Percentiles rank a stretch among this genome's conserved stretches.
These are phyloP conservation scores for Saxicola maurus DNA, from an alignment of 2,797 vertebrate species.

Conservation along the genomic window DNA sequence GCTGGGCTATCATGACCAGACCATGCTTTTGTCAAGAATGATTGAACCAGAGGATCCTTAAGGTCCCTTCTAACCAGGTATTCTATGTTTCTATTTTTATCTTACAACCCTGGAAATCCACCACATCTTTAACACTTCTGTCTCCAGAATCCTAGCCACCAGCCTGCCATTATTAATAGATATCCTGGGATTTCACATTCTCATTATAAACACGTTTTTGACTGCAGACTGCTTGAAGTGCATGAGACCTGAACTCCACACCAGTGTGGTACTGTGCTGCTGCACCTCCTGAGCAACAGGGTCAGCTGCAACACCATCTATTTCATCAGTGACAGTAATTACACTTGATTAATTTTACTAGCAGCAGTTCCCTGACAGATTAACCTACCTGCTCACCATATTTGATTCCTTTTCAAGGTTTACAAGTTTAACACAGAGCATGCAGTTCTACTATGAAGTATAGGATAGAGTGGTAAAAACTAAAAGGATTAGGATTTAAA, in stretches of 20 bases:
- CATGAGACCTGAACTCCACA: background rate
- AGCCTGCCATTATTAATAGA: background rate
- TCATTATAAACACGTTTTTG: background rate
- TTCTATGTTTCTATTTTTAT: background rate
- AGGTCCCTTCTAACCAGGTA: background rate
- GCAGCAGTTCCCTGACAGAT: background rate
- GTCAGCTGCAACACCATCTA: background rate
- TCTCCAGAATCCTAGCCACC: background rate
- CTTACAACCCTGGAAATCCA: background rate
- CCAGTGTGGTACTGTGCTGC: background rate
- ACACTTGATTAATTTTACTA: background rate
- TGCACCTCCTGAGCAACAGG: background rate
- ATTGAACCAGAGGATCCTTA: background rate
- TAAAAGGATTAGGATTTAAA: background rate
- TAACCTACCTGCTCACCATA: background rate
- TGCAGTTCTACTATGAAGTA: background rate
- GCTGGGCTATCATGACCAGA: fast-evolving
- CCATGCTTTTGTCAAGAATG: background rate
- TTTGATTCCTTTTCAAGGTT: background rate
- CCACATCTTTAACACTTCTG: background rate
- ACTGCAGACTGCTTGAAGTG: background rate
- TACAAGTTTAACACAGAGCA: background rate
- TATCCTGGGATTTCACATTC: background rate
- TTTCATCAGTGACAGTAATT: slow-evolving; percentile 13
- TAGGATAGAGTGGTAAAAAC: background rate